These are phyloP conservation scores for Stenodera caucasica DNA, from an alignment of 2,888 invertebrate species.

Conservation along the genomic window DNA sequence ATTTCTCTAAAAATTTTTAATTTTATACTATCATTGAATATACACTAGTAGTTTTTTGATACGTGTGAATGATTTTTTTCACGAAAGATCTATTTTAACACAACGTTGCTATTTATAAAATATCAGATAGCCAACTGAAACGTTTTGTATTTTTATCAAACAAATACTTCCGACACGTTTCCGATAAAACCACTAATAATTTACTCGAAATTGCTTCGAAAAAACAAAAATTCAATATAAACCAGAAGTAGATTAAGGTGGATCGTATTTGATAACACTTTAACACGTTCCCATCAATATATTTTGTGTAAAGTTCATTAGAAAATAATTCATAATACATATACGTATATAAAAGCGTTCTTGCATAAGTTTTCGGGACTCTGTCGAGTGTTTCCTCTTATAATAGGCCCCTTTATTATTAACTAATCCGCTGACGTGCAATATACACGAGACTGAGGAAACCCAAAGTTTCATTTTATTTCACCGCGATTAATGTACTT, in stretches of 20 bases:
- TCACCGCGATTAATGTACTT: slow-evolving; percentile 35
- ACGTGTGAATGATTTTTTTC: slow-evolving; percentile 5
- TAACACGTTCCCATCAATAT: background rate
- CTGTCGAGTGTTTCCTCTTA: slow-evolving; percentile 27
- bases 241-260: too few relatives aligned
- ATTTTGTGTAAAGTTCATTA: slow-evolving; percentile 17
- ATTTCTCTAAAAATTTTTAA: slow-evolving; percentile 3
- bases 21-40: background rate
- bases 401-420: slow-evolving; percentile 33
- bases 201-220: too few relatives aligned
- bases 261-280: too few relatives aligned
- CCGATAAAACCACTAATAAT: too few relatives aligned
- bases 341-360: slow-evolving; percentile 29
- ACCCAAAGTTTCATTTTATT: slow-evolving; percentile 34
- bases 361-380: slow-evolving; percentile 20
- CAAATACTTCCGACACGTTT: too few relatives aligned
- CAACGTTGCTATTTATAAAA: too few relatives aligned
- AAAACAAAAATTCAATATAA: too few relatives aligned
- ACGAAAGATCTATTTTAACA: too few relatives aligned
- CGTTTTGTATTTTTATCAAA: too few relatives aligned
- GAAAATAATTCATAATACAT: slow-evolving; percentile 35
- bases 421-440: slow-evolving; percentile 36
- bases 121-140: too few relatives aligned
- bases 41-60: background rate
- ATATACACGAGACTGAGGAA: slow-evolving; percentile 28